Conservation (phyloP, 2,888 invertebrate species). For the Bruchidius siliquastri region DNA sequence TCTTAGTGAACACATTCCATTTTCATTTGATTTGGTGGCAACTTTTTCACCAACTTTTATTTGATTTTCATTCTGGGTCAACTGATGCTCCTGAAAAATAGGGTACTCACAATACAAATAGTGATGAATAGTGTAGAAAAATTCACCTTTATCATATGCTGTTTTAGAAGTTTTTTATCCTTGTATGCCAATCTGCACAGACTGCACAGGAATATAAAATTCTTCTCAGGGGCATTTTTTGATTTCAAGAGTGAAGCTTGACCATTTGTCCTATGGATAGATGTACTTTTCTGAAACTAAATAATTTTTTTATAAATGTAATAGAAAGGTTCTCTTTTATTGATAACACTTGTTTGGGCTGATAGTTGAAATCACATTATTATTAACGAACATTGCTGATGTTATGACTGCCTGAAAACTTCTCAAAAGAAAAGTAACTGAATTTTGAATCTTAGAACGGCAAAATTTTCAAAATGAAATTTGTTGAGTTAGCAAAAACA, state of each 20-base stretch:
- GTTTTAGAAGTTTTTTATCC: slow-evolving; percentile 48
- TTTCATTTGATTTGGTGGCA: background rate
- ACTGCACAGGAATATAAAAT: slow-evolving; percentile 49
- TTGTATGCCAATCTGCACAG: slow-evolving; percentile 50
- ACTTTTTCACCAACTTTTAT: slow-evolving; percentile 2
- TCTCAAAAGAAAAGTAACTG: no score
- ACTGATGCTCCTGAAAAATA: slow-evolving; percentile 8
- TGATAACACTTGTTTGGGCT: no score
- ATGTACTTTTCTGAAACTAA: background rate
- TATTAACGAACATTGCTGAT: no score
- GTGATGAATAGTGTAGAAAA: background rate
- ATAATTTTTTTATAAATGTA: background rate
- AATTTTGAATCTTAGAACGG: no score
- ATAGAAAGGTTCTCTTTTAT: no score
- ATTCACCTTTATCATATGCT: slow-evolving; percentile 51
- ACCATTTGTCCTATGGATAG: background rate
- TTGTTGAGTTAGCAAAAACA: no score
- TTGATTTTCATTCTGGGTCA: slow-evolving; percentile 2
- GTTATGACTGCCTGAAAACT: no score
- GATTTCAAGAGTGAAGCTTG: slow-evolving; percentile 9
- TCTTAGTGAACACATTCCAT: slow-evolving; percentile 6
- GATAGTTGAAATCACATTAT: no score
- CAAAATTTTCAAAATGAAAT: no score
- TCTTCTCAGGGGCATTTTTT: slow-evolving; percentile 15
- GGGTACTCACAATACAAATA: background rate